A percentile compares a stretch with the other conserved stretches of the same genome.
Conservation (phyloP, 2,888 invertebrate genomes). For the Scaptodrosophila latifasciaeformis region DNA sequence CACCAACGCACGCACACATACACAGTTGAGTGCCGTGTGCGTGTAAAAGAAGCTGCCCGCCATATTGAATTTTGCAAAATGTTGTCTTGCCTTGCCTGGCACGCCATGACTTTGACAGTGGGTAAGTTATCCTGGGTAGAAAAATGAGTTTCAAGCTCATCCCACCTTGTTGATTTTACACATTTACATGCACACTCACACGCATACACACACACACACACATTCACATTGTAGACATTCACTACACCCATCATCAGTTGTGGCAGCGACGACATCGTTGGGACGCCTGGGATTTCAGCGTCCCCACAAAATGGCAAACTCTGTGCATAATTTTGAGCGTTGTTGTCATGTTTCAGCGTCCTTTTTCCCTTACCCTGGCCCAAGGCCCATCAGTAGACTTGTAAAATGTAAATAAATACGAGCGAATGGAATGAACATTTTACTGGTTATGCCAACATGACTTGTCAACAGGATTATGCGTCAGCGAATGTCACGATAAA, state of each 20-base stretch:
- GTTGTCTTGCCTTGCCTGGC: constrained; percentile 26
- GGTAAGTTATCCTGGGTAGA: not conserved
- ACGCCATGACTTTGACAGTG: constrained; percentile 7
- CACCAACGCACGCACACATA: constrained; percentile 5
- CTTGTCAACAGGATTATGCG: constrained; percentile 48
- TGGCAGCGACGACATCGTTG: constrained; percentile 34
- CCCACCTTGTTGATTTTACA: constrained; percentile 45
- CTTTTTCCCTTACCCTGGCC: constrained; percentile 10
- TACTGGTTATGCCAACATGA: constrained; percentile 38
- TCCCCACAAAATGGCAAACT: constrained; percentile 51
- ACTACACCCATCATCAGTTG: constrained; percentile 29
- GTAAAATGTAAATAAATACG: constrained; percentile 67
- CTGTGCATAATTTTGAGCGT: constrained; percentile 67
- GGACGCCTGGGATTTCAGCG: constrained; percentile 53
- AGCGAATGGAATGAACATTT: constrained; percentile 5
- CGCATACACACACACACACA: not conserved
- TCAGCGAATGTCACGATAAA: constrained; percentile 20
- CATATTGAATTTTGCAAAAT: constrained; percentile 53
- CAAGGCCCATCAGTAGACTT: constrained; percentile 39
- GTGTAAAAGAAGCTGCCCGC: constrained; percentile 28
- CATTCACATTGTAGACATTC: not conserved
- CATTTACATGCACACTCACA: not conserved
- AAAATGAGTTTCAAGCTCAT: constrained; percentile 3
- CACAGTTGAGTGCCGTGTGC: not conserved
- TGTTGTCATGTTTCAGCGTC: constrained; percentile 57